phyloP scores from a whole-genome alignment of 1,140 invertebrate genomes.

The Panulirus ornatus region DNA sequence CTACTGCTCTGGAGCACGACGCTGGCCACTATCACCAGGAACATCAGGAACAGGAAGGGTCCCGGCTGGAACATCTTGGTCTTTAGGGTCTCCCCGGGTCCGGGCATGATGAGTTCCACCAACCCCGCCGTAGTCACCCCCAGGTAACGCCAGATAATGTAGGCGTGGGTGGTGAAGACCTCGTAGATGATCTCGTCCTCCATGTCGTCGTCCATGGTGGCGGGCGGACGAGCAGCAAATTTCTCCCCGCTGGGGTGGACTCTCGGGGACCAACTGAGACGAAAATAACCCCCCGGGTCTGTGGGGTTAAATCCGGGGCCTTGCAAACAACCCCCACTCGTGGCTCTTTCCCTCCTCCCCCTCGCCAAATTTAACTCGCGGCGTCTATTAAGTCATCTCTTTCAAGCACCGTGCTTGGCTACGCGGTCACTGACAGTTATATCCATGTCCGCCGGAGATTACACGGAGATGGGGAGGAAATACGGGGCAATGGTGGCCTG shows the following conservation, averaged over 20 bases:
- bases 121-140: conserved; percentile 45
- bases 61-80: conserved; percentile 54
- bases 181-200: conserved; percentile 66
- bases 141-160: conserved; percentile 54
- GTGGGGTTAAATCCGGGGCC: no score
- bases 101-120: conserved; percentile 38
- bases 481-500: no score
- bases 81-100: conserved; percentile 48
- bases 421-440: no score
- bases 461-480: no score
- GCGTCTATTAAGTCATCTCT: no score
- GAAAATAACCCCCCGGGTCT: neutral
- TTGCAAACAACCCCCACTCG: no score
- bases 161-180: conserved; percentile 55
- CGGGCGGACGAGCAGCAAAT: neutral
- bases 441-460: no score
- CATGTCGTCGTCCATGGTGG: conserved; percentile 63
- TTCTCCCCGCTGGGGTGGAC: neutral
- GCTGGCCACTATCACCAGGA: conserved; percentile 58
- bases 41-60: conserved; percentile 65
- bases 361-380: neutral
- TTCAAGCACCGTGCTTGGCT: no score
- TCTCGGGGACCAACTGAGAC: conserved; percentile 28
- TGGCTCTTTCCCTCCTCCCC: neutral
- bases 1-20: conserved; percentile 58